These are phyloP conservation scores for Phoebastria nigripes DNA, from an alignment of 2,797 vertebrate genomes.

Conservation along the genomic window DNA sequence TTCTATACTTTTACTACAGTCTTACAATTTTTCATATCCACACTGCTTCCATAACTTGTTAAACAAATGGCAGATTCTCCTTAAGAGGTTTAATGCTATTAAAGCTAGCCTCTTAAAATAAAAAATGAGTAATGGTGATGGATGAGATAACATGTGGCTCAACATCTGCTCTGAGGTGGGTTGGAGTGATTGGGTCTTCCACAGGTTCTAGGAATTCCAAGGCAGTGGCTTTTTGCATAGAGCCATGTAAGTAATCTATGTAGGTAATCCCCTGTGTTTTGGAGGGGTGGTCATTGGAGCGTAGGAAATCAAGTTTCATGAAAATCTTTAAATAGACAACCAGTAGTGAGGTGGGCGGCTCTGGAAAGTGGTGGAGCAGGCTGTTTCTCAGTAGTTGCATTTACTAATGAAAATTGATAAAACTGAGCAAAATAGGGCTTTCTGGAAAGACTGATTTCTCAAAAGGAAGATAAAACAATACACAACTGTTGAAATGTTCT, in stretches of 20 bases:
- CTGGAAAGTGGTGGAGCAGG: background rate
- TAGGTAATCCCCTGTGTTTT: background rate
- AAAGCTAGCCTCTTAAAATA: background rate
- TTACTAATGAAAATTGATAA: background rate
- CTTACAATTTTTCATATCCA: background rate
- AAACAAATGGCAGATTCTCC: background rate
- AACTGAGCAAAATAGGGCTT: background rate
- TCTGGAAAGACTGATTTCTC: background rate
- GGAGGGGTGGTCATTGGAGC: background rate
- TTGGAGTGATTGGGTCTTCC: background rate
- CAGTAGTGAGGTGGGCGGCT: background rate
- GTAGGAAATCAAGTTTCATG: background rate
- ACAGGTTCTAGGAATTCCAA: background rate
- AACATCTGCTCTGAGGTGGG: background rate
- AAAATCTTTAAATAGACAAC: slow-evolving; percentile 15
- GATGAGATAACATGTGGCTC: background rate
- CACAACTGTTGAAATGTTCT: background rate
- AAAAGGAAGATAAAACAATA: background rate
- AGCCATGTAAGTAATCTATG: background rate
- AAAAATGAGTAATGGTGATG: background rate
- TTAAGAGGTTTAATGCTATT: background rate
- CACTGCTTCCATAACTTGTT: background rate
- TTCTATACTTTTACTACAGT: background rate
- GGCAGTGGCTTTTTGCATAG: background rate
- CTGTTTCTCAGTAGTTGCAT: background rate